phyloP scores from a whole-genome alignment of 2,888 invertebrate species.

The Sarcophaga carnaria region DNA sequence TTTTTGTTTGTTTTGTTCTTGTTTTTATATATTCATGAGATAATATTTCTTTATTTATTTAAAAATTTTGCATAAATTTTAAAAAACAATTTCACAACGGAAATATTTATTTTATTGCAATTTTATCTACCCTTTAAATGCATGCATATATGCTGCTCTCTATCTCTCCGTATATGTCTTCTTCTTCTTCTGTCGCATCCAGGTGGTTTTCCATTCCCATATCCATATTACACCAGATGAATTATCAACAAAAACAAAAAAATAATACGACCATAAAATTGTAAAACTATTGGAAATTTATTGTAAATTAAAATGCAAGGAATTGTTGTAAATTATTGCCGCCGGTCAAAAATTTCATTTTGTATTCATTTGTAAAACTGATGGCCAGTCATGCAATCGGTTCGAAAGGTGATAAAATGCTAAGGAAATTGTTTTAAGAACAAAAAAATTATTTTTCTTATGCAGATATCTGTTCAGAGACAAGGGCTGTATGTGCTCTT shows the following conservation, averaged over 20 bases:
- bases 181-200: background rate
- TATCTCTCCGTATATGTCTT: background rate
- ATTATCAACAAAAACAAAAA: slow-evolving; percentile 4
- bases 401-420: slow-evolving; percentile 20
- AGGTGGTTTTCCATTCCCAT: slow-evolving; percentile 39
- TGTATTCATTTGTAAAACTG: slow-evolving; percentile 13
- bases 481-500: too few species aligned
- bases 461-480: too few species aligned
- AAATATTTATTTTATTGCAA: slow-evolving; percentile 80
- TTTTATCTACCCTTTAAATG: slow-evolving; percentile 65
- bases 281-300: slow-evolving; percentile 63
- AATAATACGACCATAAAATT: slow-evolving; percentile 46
- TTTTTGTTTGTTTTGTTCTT: too few species aligned
- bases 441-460: too few species aligned
- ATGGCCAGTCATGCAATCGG: background rate
- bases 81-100: slow-evolving; percentile 77
- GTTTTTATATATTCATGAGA: slow-evolving; percentile 56
- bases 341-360: slow-evolving; percentile 23
- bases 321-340: slow-evolving; percentile 48
- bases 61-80: slow-evolving; percentile 65
- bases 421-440: background rate
- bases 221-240: background rate
- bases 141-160: background rate
- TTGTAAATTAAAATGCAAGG: slow-evolving; percentile 61
- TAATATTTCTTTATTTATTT: slow-evolving; percentile 53